Conservation (phyloP, 2,113 vertebrate species). For the Lipophrys pholis region DNA sequence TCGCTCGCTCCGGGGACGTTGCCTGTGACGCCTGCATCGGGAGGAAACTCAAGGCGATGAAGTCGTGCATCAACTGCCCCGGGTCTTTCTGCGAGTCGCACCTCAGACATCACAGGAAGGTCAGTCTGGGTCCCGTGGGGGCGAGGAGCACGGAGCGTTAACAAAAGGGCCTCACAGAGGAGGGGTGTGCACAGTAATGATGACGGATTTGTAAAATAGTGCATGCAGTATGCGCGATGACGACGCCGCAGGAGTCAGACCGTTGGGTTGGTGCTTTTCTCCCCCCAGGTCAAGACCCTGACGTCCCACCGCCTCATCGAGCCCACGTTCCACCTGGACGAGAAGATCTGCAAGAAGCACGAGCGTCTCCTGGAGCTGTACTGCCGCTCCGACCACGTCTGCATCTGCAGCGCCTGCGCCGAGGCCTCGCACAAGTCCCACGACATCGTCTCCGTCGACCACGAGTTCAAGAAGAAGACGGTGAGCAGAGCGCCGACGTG, state of each 20-base stretch:
- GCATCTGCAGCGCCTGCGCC: constrained; percentile 86
- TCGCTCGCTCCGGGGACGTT: constrained; percentile 77
- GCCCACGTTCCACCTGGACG: constrained; percentile 82
- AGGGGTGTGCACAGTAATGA: too few species aligned
- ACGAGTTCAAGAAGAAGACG: constrained; percentile 84
- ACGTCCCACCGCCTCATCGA: constrained; percentile 82
- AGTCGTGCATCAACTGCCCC: constrained; percentile 84
- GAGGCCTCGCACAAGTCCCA: constrained; percentile 84
- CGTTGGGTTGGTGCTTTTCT: too few species aligned
- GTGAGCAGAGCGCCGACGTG: constrained; percentile 71
- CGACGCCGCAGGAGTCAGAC: too few species aligned
- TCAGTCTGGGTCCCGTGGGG: background rate
- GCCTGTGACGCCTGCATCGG: constrained; percentile 86
- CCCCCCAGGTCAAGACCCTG: constrained; percentile 78
- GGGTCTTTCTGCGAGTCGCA: constrained; percentile 86
- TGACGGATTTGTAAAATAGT: too few species aligned
- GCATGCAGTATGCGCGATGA: too few species aligned
- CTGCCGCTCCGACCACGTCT: constrained; percentile 86
- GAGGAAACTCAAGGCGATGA: constrained; percentile 82
- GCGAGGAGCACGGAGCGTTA: too few species aligned
- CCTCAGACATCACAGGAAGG: constrained; percentile 82
- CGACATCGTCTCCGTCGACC: constrained; percentile 79
- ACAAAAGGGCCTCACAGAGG: too few species aligned
- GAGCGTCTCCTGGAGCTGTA: constrained; percentile 86
- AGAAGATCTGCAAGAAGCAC: constrained; percentile 86